Evolutionary conservation across 2,888 invertebrate species (phyloP).

Genomic region (Siphlonurus alternatus): DNA sequence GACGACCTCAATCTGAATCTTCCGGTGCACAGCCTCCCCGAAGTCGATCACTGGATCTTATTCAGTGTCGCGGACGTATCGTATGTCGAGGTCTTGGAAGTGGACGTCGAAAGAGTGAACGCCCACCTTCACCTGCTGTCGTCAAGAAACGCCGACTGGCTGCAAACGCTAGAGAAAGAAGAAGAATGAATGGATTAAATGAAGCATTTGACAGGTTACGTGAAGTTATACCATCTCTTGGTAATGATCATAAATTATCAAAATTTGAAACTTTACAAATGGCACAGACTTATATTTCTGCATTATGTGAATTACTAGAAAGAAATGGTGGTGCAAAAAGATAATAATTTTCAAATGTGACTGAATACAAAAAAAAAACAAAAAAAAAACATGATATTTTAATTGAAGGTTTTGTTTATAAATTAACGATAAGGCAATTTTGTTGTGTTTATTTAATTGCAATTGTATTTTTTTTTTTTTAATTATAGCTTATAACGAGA

Average conservation of each 20-base stretch:
- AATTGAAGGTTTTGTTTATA: too few species aligned
- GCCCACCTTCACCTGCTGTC: constrained; percentile 37
- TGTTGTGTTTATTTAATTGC: too few species aligned
- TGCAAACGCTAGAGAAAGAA: constrained; percentile 54
- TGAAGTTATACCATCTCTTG: constrained; percentile 51
- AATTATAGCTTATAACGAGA: too few species aligned
- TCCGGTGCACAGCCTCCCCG: not conserved
- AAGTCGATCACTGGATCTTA: not conserved
- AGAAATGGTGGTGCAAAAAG: constrained; percentile 18
- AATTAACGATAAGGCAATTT: too few species aligned
- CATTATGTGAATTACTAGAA: constrained; percentile 45
- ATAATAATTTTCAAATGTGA: too few species aligned
- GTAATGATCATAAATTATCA: constrained; percentile 51
- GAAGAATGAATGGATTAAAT: constrained; percentile 60
- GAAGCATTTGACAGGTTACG: constrained; percentile 55
- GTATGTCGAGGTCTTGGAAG: constrained; percentile 5
- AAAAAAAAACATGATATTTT: too few species aligned
- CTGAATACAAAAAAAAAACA: too few species aligned
- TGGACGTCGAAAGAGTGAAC: constrained; percentile 1
- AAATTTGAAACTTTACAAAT: constrained; percentile 65
- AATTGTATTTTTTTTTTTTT: too few species aligned
- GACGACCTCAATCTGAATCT: not conserved
- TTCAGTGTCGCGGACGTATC: not conserved
- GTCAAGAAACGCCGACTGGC: constrained; percentile 45
- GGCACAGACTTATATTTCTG: constrained; percentile 59